Base-by-base conservation (phyloP, 2,797 vertebrate genomes). In the Astyanax mexicanus region DNA sequence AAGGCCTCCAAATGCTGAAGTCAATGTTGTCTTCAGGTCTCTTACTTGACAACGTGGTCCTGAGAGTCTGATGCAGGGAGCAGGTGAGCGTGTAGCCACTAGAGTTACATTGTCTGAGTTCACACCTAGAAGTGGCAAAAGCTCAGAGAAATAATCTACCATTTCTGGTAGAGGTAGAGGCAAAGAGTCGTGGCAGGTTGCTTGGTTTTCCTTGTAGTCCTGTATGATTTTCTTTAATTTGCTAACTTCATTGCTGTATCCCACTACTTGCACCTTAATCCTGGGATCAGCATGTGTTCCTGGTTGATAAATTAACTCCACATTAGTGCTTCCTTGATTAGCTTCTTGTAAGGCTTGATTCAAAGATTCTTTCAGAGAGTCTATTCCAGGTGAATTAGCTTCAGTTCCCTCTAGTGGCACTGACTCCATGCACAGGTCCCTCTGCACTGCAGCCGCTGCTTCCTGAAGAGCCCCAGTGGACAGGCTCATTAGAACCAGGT, bases 401-500 rank as follows among this genome's bases (percentile, higher is more conserved):
- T 74, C 58, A 40, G 58, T 11, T 2, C 66, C 83, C 19, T 88
- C 78, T 32, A 92, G 49, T 1, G 1, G 0, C 4, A 87, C 37
- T 1, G 15, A 80, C 37, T 54, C 77, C 44, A 66, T 13, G 12
- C 11, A 68, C 13, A 92, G 23, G 1, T 90, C 88, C 68, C 80
- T 79, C 2, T 1, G 23, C n/a, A 92, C 0, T 10, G 83, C 64
- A 1, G 51, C 13, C 4, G 64, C 65, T 0, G 90, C 92, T 29
- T 91, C 86, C 0, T 87, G 73, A 32, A 93, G 75, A 0, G 84
- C 82, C 6, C 72, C 78, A 3, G 64, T 6, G 0, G 89, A 90
- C 60, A 89, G 73, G 77, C 92, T 90, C 45, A 77, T 80, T 29
- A 92, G 49, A 62, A 87, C n/a, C 38, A 92, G 51, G 10, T 87